A percentile compares a stretch with the other conserved stretches of the same genome.
These are phyloP conservation scores for Danio aesculapii DNA, from an alignment of 2,797 vertebrate species.

Conservation along the genomic window DNA sequence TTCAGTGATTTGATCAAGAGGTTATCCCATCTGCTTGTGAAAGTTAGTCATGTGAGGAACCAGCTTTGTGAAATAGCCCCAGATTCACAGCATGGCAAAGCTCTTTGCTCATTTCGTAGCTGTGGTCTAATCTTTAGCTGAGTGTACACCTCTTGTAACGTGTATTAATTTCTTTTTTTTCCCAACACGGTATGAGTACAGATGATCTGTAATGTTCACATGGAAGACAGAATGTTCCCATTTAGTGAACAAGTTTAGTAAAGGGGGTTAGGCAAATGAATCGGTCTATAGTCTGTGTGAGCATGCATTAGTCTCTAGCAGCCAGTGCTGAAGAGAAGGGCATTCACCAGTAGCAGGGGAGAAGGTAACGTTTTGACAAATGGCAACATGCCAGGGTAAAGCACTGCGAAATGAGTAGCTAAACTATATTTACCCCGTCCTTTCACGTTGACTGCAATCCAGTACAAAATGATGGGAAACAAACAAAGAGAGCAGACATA, in stretches of 20 bases:
- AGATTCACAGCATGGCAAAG: constrained; percentile 76
- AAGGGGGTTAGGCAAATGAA: constrained; percentile 57
- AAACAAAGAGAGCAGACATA: constrained; percentile 79
- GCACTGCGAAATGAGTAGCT: constrained; percentile 68
- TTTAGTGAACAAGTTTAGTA: constrained; percentile 68
- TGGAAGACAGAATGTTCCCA: constrained; percentile 66
- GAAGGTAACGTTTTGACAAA: constrained; percentile 72
- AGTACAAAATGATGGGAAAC: constrained; percentile 83
- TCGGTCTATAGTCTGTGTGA: constrained; percentile 49
- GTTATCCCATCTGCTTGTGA: constrained; percentile 70
- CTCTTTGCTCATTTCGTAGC: constrained; percentile 68
- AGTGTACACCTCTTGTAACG: constrained; percentile 63
- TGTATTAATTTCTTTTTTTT: constrained; percentile 59
- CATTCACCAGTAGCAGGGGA: constrained; percentile 57
- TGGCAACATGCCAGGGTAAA: constrained; percentile 68
- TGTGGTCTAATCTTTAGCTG: constrained; percentile 68
- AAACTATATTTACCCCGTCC: constrained; percentile 93
- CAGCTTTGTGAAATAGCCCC: constrained; percentile 77
- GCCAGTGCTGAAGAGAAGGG: constrained; percentile 52
- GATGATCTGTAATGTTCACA: constrained; percentile 74
- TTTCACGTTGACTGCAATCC: constrained; percentile 91
- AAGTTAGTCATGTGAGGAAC: constrained; percentile 72
- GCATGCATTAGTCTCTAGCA: constrained; percentile 77
- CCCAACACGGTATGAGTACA: constrained; percentile 64
- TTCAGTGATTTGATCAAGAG: background rate